Conservation (phyloP, 2,888 invertebrate species). For the Girardia tigrina region DNA sequence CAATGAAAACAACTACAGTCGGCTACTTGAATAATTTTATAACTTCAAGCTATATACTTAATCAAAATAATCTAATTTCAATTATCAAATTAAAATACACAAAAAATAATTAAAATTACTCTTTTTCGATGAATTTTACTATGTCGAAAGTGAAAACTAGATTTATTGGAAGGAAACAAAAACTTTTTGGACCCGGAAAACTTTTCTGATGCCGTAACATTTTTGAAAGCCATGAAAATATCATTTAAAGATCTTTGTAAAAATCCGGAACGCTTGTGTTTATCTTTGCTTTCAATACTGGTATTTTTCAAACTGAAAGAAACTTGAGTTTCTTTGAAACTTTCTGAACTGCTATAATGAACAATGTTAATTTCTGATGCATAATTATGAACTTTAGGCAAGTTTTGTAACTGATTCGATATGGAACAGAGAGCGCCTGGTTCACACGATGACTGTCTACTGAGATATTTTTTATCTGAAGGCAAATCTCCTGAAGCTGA, state of each 20-base stretch:
- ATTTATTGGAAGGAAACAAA: not conserved
- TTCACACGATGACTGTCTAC: not conserved
- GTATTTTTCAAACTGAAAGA: conserved; percentile 20
- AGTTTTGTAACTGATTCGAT: not conserved
- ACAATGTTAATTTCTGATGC: not conserved
- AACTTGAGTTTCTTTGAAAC: conserved; percentile 9
- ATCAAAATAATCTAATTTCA: too few species aligned
- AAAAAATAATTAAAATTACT: not conserved
- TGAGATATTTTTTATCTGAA: not conserved
- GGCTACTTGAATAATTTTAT: too few species aligned
- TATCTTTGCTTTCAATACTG: not conserved
- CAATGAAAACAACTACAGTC: too few species aligned
- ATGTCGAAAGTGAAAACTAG: not conserved
- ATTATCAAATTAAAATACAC: too few species aligned
- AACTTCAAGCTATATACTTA: too few species aligned
- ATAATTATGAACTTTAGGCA: conserved; percentile 5
- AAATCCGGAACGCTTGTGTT: not conserved
- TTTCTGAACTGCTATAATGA: not conserved
- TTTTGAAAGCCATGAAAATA: not conserved
- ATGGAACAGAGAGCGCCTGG: not conserved
- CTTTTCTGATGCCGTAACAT: not conserved
- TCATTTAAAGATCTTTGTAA: not conserved
- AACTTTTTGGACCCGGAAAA: not conserved
- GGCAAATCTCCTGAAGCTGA: not conserved
- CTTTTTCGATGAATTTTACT: not conserved